Evolutionary conservation across 1,140 invertebrate species (phyloP).

Genomic region (Lethocerus indicus): DNA sequence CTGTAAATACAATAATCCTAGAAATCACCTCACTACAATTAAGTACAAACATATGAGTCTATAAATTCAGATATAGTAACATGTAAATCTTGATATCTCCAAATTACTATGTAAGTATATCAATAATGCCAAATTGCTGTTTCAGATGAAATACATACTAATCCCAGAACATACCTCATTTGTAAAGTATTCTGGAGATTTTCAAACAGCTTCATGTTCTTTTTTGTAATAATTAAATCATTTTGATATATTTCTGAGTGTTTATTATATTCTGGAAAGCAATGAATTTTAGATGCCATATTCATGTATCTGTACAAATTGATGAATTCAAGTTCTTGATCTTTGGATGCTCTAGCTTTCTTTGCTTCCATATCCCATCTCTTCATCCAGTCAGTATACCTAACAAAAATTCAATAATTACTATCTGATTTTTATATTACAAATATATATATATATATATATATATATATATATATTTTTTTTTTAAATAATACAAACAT

Average conservation of each 20-base stretch:
- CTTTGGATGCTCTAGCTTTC: neutral
- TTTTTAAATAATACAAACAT: neutral
- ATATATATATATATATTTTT: too few relatives aligned
- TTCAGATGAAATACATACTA: neutral
- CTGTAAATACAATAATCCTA: neutral
- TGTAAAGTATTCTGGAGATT: neutral
- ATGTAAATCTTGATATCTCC: neutral
- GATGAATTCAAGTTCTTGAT: constrained; percentile 2
- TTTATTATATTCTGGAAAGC: neutral
- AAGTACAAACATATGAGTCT: neutral
- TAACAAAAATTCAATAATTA: neutral
- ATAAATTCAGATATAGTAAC: neutral
- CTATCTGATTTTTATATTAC: too few relatives aligned
- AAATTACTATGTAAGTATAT: neutral
- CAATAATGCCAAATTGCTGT: neutral
- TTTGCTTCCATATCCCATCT: neutral
- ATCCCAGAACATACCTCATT: neutral
- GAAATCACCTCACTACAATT: neutral
- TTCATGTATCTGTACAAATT: neutral
- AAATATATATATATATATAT: too few relatives aligned
- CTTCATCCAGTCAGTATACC: neutral
- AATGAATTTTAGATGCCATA: neutral
- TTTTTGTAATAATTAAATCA: neutral
- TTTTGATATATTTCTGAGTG: neutral
- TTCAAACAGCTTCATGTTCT: neutral